These are phyloP conservation scores for Babyrousa celebensis DNA, from an alignment of 2,797 vertebrate genomes.

Conservation along the genomic window DNA sequence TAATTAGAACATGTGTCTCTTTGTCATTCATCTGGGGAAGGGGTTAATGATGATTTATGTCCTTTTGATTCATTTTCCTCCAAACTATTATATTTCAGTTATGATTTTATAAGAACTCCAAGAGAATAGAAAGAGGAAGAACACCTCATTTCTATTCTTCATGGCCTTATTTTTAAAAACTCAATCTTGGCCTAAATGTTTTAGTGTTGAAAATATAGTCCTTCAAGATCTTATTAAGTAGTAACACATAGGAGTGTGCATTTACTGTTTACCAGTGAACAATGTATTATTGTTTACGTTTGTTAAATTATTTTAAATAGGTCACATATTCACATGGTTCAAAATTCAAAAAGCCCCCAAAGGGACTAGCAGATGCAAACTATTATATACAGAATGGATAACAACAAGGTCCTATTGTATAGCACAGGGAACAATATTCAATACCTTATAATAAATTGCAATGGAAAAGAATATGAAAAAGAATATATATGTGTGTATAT, in stretches of 20 bases:
- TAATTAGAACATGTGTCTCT: conserved; percentile 89
- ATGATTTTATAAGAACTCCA: conserved; percentile 78
- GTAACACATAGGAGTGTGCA: background rate
- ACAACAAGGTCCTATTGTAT: accelerated
- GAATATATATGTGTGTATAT: too few relatives aligned
- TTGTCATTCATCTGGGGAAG: conserved; percentile 83
- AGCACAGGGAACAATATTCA: accelerated
- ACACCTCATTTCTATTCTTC: conserved; percentile 80
- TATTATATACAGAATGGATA: accelerated
- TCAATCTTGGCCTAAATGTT: background rate
- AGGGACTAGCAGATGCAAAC: background rate
- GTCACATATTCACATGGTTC: background rate
- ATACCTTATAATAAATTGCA: too few relatives aligned
- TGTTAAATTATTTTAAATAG: conserved; percentile 20
- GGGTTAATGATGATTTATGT: conserved; percentile 86
- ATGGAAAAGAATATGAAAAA: background rate
- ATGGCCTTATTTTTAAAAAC: conserved; percentile 56
- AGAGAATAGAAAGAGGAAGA: conserved; percentile 39
- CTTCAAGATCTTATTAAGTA: conserved; percentile 1
- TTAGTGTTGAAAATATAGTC: background rate
- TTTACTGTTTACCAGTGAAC: background rate
- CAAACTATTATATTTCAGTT: conserved; percentile 79
- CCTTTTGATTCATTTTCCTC: conserved; percentile 87
- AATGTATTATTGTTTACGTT: background rate
- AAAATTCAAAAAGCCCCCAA: background rate